Evolutionary conservation across 1,140 invertebrate species (phyloP), one percentile per base, ranked within the genome.

Genomic region (Drosophila chauvacae): DNA sequence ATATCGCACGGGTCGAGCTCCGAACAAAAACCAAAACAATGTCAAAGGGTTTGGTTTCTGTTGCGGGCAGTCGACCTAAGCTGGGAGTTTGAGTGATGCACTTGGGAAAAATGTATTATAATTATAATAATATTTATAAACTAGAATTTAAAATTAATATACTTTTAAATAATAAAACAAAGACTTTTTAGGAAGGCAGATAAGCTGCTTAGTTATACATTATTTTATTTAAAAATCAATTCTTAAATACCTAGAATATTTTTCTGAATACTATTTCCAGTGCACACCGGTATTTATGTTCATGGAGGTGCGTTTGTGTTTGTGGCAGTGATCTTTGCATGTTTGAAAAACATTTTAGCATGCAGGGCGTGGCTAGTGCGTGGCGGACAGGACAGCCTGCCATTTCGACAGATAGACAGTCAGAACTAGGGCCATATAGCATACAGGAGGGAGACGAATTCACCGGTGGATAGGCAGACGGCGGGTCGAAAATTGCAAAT

Each of bases 321-420:
- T 73, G 66, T 77, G 77, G 45, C 78, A 86, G 81, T 84, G 84
- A 87, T 87, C 84, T 87, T 87, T 87, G 84, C 84, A 87, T 87
- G 84, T 88, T 87, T 87, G 77, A 76, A 77, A 71, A 77, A 88
- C 84, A 87, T 87, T 87, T 87, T 80, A 84, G 85, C 80, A 80
- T 76, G 42, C 58, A 80, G 85, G 84, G 84, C 84, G 84, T 87
- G 84, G 77, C 80, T 60, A 84, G 65, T 88, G 84, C 85, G 84
- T 87, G 83, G 82, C 83, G 71, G 68, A 44, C 48, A 78, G 50
- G 30, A 51, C 50, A 51, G 30, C n/a, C 28, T 7, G 50, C 53
- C 53, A 39, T 47, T 18, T 41, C 33, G 44, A 62, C 63, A 64
- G 50, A 65, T 44, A 39, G n/a, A 26, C 45, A 14, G 35, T 53